Evolutionary conservation across 1,140 invertebrate species (phyloP).

Genomic region (Zaprionus nigranus): DNA sequence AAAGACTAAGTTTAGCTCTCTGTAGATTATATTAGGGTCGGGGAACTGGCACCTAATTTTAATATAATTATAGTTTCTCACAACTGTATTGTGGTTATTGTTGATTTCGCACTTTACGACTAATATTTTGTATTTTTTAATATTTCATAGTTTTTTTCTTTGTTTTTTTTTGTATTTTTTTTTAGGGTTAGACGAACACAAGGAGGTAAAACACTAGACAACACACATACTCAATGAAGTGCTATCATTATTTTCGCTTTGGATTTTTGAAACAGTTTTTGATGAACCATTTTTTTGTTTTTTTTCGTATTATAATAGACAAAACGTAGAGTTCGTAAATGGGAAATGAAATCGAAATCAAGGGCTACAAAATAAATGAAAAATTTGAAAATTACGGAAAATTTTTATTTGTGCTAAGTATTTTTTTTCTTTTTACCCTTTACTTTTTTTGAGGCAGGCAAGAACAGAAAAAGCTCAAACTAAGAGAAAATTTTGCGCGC

Average conservation of each 20-base stretch:
- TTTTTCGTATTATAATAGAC: constrained; percentile 43
- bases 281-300: constrained; percentile 32
- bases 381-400: constrained; percentile 56
- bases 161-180: constrained; percentile 44
- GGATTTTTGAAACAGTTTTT: constrained; percentile 62
- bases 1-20: constrained; percentile 6
- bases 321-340: constrained; percentile 60
- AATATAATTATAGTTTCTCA: constrained; percentile 13
- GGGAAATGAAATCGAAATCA: constrained; percentile 42
- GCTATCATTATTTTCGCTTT: constrained; percentile 84
- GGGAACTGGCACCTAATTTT: constrained; percentile 18
- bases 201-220: constrained; percentile 89
- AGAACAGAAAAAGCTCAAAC: constrained; percentile 85
- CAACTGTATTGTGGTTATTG: constrained; percentile 13
- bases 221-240: constrained; percentile 87
- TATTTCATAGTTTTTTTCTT: constrained; percentile 53
- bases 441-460: constrained; percentile 62
- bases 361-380: constrained; percentile 38
- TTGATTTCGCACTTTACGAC: constrained; percentile 24
- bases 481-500: constrained; percentile 60
- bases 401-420: constrained; percentile 48
- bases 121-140: constrained; percentile 46
- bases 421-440: constrained; percentile 40
- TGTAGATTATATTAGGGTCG: constrained; percentile 1
- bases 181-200: constrained; percentile 89